Evolutionary conservation across 2,888 invertebrate genomes (phyloP).

Genomic region (Dendrolimus houi): DNA sequence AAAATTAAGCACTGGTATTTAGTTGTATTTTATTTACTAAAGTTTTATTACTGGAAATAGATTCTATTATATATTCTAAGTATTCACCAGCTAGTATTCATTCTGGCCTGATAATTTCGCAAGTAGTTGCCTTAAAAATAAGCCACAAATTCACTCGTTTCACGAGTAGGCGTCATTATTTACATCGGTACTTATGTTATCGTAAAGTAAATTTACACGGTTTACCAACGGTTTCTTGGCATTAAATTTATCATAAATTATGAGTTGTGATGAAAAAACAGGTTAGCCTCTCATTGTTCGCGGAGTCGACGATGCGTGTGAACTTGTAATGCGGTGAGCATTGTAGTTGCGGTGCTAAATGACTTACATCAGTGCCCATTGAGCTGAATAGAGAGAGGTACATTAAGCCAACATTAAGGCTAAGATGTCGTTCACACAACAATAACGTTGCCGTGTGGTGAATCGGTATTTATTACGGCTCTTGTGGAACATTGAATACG

Average conservation of each 20-base stretch:
- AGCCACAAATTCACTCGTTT: slow-evolving; percentile 8
- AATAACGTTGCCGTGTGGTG: slow-evolving; percentile 36
- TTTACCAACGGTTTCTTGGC: slow-evolving; percentile 31
- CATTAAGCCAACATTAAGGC: slow-evolving; percentile 44
- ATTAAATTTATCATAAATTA: slow-evolving; percentile 43
- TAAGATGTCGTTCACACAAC: slow-evolving; percentile 43
- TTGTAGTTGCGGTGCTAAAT: slow-evolving; percentile 14
- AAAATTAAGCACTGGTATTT: not conserved
- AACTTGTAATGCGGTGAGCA: slow-evolving; percentile 20
- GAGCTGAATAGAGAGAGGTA: slow-evolving; percentile 21
- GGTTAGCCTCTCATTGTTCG: slow-evolving; percentile 40
- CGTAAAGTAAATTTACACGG: slow-evolving; percentile 44
- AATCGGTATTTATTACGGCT: slow-evolving; percentile 49
- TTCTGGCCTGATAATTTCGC: not conserved
- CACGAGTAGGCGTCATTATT: slow-evolving; percentile 24
- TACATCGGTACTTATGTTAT: slow-evolving; percentile 38
- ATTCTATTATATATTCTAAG: too few relatives aligned
- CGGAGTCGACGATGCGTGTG: slow-evolving; percentile 47
- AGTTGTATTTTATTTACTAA: too few relatives aligned
- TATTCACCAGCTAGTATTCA: not conserved
- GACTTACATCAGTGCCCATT: slow-evolving; percentile 35
- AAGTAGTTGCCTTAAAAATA: slow-evolving; percentile 3
- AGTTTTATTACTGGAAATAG: too few relatives aligned
- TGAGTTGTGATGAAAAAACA: slow-evolving; percentile 34
- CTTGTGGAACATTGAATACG: slow-evolving; percentile 18